phyloP scores from a whole-genome alignment of 2,888 invertebrate species.

The Pemphredon lugubris region DNA sequence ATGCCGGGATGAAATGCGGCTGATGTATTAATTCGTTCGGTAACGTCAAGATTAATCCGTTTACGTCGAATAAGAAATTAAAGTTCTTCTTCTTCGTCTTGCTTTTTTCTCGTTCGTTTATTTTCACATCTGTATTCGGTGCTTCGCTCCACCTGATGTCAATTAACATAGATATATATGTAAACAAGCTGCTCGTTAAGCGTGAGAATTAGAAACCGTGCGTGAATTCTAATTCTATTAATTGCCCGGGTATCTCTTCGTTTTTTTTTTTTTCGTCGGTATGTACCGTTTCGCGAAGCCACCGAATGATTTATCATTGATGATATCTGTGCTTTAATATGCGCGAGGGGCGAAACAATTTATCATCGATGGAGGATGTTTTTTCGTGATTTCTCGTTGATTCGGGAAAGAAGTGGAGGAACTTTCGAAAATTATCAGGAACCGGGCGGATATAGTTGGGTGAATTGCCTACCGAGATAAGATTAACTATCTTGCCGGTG shows the following conservation, averaged over 20 bases:
- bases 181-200: slow-evolving; percentile 24
- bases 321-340: slow-evolving; percentile 16
- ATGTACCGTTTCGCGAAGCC: not conserved
- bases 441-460: slow-evolving; percentile 5
- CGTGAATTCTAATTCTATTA: slow-evolving; percentile 31
- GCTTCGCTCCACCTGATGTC: not conserved
- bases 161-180: slow-evolving; percentile 27
- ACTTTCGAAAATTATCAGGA: slow-evolving; percentile 31
- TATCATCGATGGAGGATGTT: slow-evolving; percentile 28
- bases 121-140: not conserved
- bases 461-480: slow-evolving; percentile 11
- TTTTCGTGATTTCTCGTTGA: slow-evolving; percentile 15
- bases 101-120: not conserved
- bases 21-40: slow-evolving; percentile 2
- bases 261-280: not conserved
- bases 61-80: not conserved
- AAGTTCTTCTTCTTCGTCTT: not conserved
- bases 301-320: slow-evolving; percentile 27
- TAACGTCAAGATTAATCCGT: not conserved
- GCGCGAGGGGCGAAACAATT: slow-evolving; percentile 5
- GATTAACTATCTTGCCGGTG: slow-evolving; percentile 1
- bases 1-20: slow-evolving; percentile 1
- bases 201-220: slow-evolving; percentile 32
- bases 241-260: slow-evolving; percentile 14
- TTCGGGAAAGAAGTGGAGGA: slow-evolving; percentile 10